phyloP scores from a whole-genome alignment of 2,113 vertebrate species.

The Lophius piscatorius region DNA sequence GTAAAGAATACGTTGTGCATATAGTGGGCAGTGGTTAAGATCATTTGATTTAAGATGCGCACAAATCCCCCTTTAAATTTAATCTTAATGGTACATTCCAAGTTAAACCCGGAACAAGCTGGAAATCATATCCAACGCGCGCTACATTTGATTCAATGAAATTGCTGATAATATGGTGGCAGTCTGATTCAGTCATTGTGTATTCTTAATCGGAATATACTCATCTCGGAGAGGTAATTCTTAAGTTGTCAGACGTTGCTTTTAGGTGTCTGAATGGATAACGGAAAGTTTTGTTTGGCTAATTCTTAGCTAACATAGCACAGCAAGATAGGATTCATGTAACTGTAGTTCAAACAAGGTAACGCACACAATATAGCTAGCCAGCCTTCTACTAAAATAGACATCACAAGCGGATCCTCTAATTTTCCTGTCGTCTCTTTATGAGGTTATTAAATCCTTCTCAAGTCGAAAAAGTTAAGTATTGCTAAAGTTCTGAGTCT shows the following conservation, averaged over 20 bases:
- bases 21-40: rapidly evolving
- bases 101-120: constrained; percentile 56
- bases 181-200: background rate
- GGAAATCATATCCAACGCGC: constrained; percentile 36
- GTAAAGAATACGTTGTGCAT: background rate
- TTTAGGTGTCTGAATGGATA: background rate
- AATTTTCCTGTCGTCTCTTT: too few relatives aligned
- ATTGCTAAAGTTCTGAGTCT: too few relatives aligned
- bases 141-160: constrained; percentile 34
- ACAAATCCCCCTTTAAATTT: constrained; percentile 1
- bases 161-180: background rate
- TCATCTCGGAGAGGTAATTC: background rate
- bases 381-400: too few relatives aligned
- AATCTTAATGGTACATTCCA: constrained; percentile 40
- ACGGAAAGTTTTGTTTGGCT: background rate
- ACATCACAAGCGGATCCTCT: too few relatives aligned
- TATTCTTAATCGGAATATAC: background rate
- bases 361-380: too few relatives aligned
- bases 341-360: too few relatives aligned
- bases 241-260: too few relatives aligned
- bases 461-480: too few relatives aligned
- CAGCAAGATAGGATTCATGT: background rate
- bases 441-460: too few relatives aligned
- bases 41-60: background rate
- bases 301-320: background rate